Evolutionary conservation across 30 jellyfish, hydroid and myxozoan species (phyloP).

Genomic region (Phacellophora camtschatica): DNA sequence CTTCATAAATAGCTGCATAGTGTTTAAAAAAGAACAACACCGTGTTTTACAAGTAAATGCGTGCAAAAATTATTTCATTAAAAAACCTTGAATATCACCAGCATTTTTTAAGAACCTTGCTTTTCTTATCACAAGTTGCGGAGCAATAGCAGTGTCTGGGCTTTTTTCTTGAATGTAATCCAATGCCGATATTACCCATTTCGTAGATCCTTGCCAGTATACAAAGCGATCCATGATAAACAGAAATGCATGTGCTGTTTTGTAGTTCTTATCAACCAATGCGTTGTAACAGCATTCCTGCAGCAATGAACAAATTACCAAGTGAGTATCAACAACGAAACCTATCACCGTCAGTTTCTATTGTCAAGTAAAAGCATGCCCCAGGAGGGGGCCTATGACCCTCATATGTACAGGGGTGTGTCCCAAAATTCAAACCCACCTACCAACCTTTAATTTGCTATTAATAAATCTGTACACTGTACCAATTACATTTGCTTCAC

Average conservation of each 20-base stretch:
- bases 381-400: neutral
- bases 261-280: constrained; percentile 28
- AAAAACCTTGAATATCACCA: constrained; percentile 73
- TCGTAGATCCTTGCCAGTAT: constrained; percentile 66
- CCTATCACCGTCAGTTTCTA: neutral
- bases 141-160: constrained; percentile 62
- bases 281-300: constrained; percentile 66
- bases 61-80: neutral
- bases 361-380: too few relatives aligned
- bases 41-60: too few relatives aligned
- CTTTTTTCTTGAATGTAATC: constrained; percentile 16
- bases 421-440: too few relatives aligned
- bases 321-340: neutral
- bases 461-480: too few relatives aligned
- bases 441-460: too few relatives aligned
- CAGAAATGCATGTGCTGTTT: constrained; percentile 39
- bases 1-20: too few relatives aligned
- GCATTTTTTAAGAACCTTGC: constrained; percentile 46
- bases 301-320: neutral
- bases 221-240: constrained; percentile 67
- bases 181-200: neutral
- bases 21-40: too few relatives aligned
- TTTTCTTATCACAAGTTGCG: constrained; percentile 57
- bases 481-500: too few relatives aligned
- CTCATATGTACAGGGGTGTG: too few relatives aligned